Percentiles rank a stretch among this genome's conserved stretches.
These are phyloP conservation scores for Eudemis profundana DNA, from an alignment of 2,888 invertebrate species.

Conservation along the genomic window DNA sequence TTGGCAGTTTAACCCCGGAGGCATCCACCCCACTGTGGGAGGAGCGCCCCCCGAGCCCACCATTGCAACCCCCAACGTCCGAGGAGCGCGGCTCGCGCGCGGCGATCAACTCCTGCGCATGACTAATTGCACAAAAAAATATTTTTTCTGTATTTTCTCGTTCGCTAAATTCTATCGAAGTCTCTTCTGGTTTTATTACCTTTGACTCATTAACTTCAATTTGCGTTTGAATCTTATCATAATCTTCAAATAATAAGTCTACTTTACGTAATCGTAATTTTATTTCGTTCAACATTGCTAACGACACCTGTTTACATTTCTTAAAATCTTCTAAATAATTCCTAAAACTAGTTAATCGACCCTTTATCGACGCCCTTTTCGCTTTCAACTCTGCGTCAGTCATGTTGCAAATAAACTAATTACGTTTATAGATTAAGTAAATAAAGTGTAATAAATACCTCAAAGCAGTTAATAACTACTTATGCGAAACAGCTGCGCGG, in stretches of 20 bases:
- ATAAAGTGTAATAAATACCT: slow-evolving; percentile 20
- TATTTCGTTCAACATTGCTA: not conserved
- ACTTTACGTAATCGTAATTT: not conserved
- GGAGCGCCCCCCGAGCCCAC: too few species aligned
- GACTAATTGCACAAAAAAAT: slow-evolving; percentile 9
- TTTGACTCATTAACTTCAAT: slow-evolving; percentile 8
- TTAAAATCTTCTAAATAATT: slow-evolving; percentile 6
- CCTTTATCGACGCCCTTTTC: slow-evolving; percentile 13
- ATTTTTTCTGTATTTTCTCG: slow-evolving; percentile 6
- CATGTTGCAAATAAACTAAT: slow-evolving; percentile 6
- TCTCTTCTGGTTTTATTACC: not conserved
- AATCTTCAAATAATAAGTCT: slow-evolving; percentile 10
- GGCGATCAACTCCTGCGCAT: slow-evolving; percentile 11
- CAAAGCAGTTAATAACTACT: not conserved
- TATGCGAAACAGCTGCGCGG: slow-evolving; percentile 22
- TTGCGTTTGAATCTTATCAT: slow-evolving; percentile 10
- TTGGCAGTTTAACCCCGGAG: too few species aligned
- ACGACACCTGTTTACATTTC: not conserved
- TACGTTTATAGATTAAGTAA: not conserved
- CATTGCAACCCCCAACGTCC: too few species aligned
- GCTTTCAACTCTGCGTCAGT: slow-evolving; percentile 6
- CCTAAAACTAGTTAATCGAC: slow-evolving; percentile 7
- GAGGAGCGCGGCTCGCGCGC: not conserved
- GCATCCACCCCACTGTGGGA: too few species aligned
- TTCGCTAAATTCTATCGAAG: not conserved